Base-by-base conservation (phyloP, 2,888 invertebrate species). In the Andrena minutula region DNA sequence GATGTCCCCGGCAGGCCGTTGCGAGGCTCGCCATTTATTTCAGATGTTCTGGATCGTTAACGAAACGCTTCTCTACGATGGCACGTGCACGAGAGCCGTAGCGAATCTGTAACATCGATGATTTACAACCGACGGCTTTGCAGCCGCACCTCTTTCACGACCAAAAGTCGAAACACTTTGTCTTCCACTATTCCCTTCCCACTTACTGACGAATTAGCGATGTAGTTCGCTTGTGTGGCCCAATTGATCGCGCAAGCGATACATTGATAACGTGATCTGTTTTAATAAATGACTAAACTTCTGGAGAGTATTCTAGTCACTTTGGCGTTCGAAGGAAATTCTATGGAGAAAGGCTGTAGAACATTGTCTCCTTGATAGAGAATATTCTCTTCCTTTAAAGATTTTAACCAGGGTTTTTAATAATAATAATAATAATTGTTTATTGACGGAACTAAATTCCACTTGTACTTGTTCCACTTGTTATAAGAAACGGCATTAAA, bases 21-120 rank as follows among this genome's bases (percentile, higher is more conserved):
- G 47, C 56, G 56, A 56, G 53, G 78, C 65, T 83, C 64, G 68
- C 49, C 77, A 75, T 88, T 88, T 73, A 86, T 88, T 88, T 89
- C 89, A 88, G 89, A 89, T 83, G 75, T 83, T 86, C 83, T 86
- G 77, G 87, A 84, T 75, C 84, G 75, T 88, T 79, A 76, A 86
- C 71, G 83, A 79, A 83, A 75, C 74, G 71, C 68, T 77, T 53
- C 68, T 63, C 75, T 51, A 51, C 70, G 71, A 49, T 51, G 71
- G 60, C 69, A 56, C 61, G 51, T 68, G 76, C 73, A 77, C 77
- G 83, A 72, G 83, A 83, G 47, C 71, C 83, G 83, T 79, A 79
- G 83, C 74, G 74, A 83, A 75, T 83, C 64, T 32, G 84, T 79
- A 84, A 60, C 84, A 74, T 71, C 75, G 56, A 70, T 87, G 73